Base-by-base conservation (phyloP, 2,113 vertebrate species). In the Suricata suricatta region DNA sequence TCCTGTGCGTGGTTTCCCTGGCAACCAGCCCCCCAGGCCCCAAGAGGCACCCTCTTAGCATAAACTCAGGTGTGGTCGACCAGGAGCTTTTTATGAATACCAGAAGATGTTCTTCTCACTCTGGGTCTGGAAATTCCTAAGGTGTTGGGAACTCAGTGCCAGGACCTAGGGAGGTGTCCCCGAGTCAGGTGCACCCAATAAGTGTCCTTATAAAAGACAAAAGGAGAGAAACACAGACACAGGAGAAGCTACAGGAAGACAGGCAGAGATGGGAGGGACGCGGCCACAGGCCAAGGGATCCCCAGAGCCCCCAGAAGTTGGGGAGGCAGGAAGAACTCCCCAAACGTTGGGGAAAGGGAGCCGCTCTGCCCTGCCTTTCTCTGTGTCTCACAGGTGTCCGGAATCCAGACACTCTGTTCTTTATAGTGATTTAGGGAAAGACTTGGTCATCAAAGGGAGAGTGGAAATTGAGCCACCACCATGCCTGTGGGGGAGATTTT, bases 221-320 rank as follows among this genome's bases (percentile, higher is more conserved):
- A 76, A 41, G 29, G 11, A 64, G 54, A 35, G 31, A 19, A 77
- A 19, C 7, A 27, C 35, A 41, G 50, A 82, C 8, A 17, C 5
- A 19, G 47, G 27, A 33, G 63, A 41, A 29, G 8, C 10, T 15
- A 15, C 2, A 0, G 21, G 64, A 10, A 47, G 19, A 47, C 0
- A 0, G 27, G 47, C 27, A 11, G 25, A 57, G 27, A 54, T 0
- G 9, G 64, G 27, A 60, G 35, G 5, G 35, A 47, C 0, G 6
- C 0, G 0, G 80, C 68, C 52, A 21, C 68, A 3, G n/a, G 52
- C 38, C 21, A 7, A 35, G 52, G 15, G 88, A 50, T 3, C 1
- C 31, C 74, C 8, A 44, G 57, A 12, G 41, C 23, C 74, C 38
- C 31, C 15, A 13, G 66, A 54, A 19, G 66, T 21, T 83, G 21